These are phyloP conservation scores for Festucalex cinctus DNA, from an alignment of 2,113 vertebrate species.

Conservation along the genomic window DNA sequence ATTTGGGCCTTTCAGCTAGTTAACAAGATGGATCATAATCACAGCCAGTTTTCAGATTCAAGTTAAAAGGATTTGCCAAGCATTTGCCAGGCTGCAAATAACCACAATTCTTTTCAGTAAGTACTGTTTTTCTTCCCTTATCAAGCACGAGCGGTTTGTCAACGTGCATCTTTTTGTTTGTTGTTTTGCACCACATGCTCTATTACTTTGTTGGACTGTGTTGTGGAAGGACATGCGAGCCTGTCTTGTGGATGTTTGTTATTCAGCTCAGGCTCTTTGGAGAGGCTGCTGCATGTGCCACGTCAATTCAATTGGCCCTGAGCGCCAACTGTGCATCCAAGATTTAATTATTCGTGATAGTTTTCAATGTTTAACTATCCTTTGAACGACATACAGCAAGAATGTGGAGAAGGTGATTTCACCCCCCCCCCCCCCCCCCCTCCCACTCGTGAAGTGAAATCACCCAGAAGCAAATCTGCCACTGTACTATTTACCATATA, in stretches of 20 bases:
- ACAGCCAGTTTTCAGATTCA: slow-evolving; percentile 2
- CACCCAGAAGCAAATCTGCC: slow-evolving; percentile 9
- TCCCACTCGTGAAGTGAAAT: slow-evolving; percentile 19
- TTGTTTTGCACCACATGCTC: slow-evolving; percentile 35
- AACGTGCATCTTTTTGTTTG: slow-evolving; percentile 19
- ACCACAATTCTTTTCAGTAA: background rate
- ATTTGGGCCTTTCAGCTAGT: background rate
- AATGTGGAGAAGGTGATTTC: slow-evolving; percentile 22
- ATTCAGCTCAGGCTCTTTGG: slow-evolving; percentile 70
- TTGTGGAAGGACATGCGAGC: slow-evolving; percentile 49
- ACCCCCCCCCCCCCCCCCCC: too few relatives aligned
- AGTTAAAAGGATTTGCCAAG: slow-evolving; percentile 1
- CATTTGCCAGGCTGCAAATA: background rate
- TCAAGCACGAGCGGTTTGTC: slow-evolving; percentile 2
- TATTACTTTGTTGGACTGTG: slow-evolving; percentile 42
- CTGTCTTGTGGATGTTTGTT: slow-evolving; percentile 68
- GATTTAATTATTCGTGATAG: slow-evolving; percentile 65
- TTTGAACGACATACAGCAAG: slow-evolving; percentile 39
- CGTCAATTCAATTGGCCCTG: slow-evolving; percentile 70
- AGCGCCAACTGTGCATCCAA: slow-evolving; percentile 62
- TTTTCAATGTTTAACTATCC: slow-evolving; percentile 59
- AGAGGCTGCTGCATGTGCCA: slow-evolving; percentile 70
- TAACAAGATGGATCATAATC: background rate
- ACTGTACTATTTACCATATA: slow-evolving; percentile 22
- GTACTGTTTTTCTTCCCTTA: slow-evolving; percentile 3